Conservation (phyloP, 2,888 invertebrate genomes). For the Crepidodera aurea region DNA sequence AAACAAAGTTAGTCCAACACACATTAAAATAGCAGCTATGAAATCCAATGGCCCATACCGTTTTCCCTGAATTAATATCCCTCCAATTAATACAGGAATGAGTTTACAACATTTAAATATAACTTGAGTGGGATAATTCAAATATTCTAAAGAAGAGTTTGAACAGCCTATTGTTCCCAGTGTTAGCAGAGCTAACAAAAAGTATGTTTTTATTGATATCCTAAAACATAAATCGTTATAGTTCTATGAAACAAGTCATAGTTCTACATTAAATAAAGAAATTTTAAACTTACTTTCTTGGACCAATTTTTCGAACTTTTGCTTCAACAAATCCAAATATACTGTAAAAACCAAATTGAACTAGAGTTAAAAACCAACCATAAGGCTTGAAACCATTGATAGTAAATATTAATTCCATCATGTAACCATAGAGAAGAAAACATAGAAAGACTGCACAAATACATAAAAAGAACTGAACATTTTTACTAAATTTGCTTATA, state of each 20-base stretch:
- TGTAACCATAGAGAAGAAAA: conserved; percentile 90
- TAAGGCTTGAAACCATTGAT: conserved; percentile 88
- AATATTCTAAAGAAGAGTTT: conserved; percentile 90
- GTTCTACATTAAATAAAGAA: no score
- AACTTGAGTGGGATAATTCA: conserved; percentile 97
- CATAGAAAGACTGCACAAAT: conserved; percentile 84
- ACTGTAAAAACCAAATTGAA: conserved; percentile 90
- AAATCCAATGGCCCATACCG: conserved; percentile 85
- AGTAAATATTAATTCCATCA: conserved; percentile 91
- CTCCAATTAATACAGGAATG: conserved; percentile 94
- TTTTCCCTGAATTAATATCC: conserved; percentile 91
- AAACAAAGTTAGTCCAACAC: conserved; percentile 88
- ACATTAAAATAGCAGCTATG: conserved; percentile 85
- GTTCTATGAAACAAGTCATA: no score
- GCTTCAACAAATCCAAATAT: conserved; percentile 82
- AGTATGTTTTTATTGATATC: conserved; percentile 84
- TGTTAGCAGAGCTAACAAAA: conserved; percentile 83
- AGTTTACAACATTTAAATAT: conserved; percentile 98
- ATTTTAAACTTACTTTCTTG: conserved; percentile 63
- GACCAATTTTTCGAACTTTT: conserved; percentile 67
- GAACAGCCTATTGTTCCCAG: conserved; percentile 96
- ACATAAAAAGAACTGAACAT: conserved; percentile 78
- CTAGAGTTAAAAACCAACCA: conserved; percentile 90
- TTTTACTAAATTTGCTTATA: conserved; percentile 70
- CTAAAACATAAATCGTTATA: conserved; percentile 64